phyloP scores from a whole-genome alignment of 1,140 invertebrate species.

The Tenebrio molitor region DNA sequence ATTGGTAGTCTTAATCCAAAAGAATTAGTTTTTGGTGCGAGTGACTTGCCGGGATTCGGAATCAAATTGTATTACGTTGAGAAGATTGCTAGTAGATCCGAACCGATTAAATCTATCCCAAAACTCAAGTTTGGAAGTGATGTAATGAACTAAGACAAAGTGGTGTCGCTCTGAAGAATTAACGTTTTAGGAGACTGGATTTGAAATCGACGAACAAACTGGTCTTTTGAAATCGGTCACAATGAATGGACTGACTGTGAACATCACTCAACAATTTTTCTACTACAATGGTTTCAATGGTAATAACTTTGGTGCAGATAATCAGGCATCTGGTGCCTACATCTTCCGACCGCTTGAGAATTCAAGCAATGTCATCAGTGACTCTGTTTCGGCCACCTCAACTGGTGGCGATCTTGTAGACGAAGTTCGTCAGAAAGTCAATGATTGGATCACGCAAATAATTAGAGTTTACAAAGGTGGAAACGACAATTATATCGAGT shows the following conservation, averaged over 20 bases:
- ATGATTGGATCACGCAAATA: constrained; percentile 75
- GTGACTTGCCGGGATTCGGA: constrained; percentile 75
- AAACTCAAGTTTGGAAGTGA: constrained; percentile 4
- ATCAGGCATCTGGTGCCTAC: constrained; percentile 85
- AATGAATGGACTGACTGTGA: constrained; percentile 66
- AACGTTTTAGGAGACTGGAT: constrained; percentile 57
- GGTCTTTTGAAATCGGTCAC: constrained; percentile 72
- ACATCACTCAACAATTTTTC: constrained; percentile 75
- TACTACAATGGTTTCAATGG: constrained; percentile 74
- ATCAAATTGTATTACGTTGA: constrained; percentile 73
- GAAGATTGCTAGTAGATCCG: constrained; percentile 35
- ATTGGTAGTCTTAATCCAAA: constrained; percentile 46
- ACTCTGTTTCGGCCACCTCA: constrained; percentile 28
- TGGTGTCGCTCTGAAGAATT: background rate
- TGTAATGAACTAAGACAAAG: constrained; percentile 8
- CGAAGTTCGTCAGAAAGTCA: constrained; percentile 77
- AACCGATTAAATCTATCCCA: background rate
- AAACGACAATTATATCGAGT: constrained; percentile 69
- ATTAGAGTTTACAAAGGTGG: constrained; percentile 70
- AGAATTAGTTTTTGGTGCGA: constrained; percentile 78
- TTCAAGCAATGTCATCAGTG: constrained; percentile 45
- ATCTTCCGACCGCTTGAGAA: constrained; percentile 81
- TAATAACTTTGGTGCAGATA: constrained; percentile 65
- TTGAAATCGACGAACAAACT: constrained; percentile 69
- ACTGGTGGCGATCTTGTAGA: constrained; percentile 70